Conservation (phyloP, 2,113 vertebrate genomes). For the Xerus inauris region DNA sequence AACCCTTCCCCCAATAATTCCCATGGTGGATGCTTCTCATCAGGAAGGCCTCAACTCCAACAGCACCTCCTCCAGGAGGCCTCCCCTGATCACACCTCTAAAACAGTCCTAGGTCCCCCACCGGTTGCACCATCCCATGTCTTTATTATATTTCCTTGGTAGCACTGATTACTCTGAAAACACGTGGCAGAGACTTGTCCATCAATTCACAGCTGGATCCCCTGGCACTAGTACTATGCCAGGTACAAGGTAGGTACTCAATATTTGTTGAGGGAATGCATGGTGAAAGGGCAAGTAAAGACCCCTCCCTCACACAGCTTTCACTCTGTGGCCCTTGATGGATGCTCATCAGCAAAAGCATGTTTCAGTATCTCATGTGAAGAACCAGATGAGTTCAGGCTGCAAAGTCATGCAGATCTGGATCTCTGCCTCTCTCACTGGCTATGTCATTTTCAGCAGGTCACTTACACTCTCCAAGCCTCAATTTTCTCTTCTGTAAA, state of each 20-base stretch:
- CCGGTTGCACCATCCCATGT: background rate
- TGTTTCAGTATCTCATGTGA: background rate
- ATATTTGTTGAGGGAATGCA: background rate
- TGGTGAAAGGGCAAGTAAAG: background rate
- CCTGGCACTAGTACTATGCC: background rate
- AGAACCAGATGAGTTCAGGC: background rate
- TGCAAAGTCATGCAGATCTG: background rate
- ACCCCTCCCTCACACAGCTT: background rate
- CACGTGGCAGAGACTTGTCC: no score
- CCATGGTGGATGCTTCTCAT: background rate
- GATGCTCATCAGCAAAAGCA: background rate
- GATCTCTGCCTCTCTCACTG: background rate
- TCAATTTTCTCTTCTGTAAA: slow-evolving; percentile 36
- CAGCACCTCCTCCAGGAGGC: background rate
- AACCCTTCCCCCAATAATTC: background rate
- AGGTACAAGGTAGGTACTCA: background rate
- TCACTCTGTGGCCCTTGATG: background rate
- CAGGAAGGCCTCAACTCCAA: background rate
- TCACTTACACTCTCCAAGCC: background rate
- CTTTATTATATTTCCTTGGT: background rate
- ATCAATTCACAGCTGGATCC: background rate
- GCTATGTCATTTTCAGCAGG: background rate
- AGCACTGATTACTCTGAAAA: slow-evolving; percentile 35
- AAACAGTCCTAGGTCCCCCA: background rate
- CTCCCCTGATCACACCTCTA: background rate